Evolutionary conservation across 2,113 vertebrate genomes (phyloP), one percentile per base, ranked within the genome.

Genomic region (Danionella cerebrum): DNA sequence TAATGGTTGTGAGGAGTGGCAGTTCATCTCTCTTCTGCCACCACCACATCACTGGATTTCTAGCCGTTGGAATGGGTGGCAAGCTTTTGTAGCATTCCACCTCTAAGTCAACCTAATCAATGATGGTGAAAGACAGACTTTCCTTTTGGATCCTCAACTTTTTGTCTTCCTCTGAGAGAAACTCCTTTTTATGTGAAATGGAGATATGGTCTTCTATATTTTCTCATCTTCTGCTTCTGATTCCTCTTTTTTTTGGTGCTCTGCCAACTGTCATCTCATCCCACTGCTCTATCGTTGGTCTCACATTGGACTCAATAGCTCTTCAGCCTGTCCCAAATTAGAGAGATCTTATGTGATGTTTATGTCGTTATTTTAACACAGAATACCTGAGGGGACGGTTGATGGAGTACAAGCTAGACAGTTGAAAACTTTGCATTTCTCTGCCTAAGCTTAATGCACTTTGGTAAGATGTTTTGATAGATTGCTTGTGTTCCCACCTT

Each of bases 41-140:
- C 45, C 45, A 53, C 33, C 63, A 53, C 63, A 52, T 36, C 27
- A 53, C 33, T 14, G 63, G 47, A 52, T 66, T 22, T 50, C 24
- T 48, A 66, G 47, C 18, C 31, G 36, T 53, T 5, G 35, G 21
- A 24, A 65, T 16, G 19, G 48, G 12, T 52, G 63, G 35, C 18
- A 65, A 13, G 29, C 45, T 21, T 65, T 47, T 65, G 44, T 36
- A 64, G n/a, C 12, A 6, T 19, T 51, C 11, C 5, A 65, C 27
- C 19, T 53, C 63, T 42, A 22, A 4, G 21, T 53, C 19, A 50
- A 50, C 45, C n/a, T 5, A 2, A 24, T 45, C 58, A 2, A 4
- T 47, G 1, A 47, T n/a, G 39, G 24, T 62, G 41, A 16, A 48
- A n/a, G 22, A 13, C 1, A 6, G 16, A 5, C 6, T 66, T 4